Percentiles rank a stretch among this genome's conserved stretches.
Evolutionary conservation across 2,797 vertebrate species (phyloP).

Genomic region (Sebastiscus albofasciatus): DNA sequence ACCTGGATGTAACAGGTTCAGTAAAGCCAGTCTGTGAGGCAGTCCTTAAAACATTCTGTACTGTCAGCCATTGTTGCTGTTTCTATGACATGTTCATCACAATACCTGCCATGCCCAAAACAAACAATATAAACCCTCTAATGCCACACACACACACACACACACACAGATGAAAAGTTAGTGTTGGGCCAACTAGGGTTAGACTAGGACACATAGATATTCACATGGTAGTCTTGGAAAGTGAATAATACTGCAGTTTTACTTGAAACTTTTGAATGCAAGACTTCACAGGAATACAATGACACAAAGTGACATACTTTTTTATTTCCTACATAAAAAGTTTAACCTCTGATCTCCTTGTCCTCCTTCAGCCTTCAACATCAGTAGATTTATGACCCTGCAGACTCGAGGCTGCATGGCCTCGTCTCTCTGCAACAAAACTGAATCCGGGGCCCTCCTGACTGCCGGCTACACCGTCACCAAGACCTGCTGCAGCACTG

Average conservation of each 20-base stretch:
- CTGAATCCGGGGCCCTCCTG: slow-evolving; percentile 29
- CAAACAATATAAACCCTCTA: background rate
- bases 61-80: background rate
- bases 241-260: background rate
- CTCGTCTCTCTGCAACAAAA: slow-evolving; percentile 35
- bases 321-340: background rate
- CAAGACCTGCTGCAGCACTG: slow-evolving; percentile 56
- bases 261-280: background rate
- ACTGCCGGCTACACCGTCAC: slow-evolving; percentile 38
- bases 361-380: slow-evolving; percentile 44
- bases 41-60: background rate
- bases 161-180: background rate
- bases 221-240: background rate
- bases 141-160: background rate
- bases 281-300: background rate
- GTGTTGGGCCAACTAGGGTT: no score
- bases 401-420: slow-evolving; percentile 42
- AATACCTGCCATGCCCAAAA: background rate
- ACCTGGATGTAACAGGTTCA: no score
- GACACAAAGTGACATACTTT: background rate
- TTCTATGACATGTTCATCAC: background rate
- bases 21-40: background rate
- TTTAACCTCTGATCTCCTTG: background rate
- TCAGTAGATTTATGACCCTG: slow-evolving; percentile 18
- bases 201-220: background rate